Evolutionary conservation across 2,797 vertebrate species (phyloP).

Genomic region (Graptemys geographica): DNA sequence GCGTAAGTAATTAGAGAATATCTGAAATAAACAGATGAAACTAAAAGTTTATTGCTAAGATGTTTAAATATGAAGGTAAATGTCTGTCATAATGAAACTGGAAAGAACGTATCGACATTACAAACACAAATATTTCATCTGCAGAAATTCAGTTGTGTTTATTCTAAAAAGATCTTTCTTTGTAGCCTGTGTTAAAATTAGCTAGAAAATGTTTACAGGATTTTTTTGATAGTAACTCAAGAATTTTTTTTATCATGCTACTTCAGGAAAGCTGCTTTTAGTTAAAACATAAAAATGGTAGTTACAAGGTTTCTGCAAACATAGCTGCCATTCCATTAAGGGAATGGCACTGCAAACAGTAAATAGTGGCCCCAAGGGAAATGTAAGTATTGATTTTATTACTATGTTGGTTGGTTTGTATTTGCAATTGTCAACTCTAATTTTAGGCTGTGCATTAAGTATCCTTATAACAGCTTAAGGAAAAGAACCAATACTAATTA

Average conservation of each 20-base stretch:
- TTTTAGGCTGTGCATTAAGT: slow-evolving; percentile 86
- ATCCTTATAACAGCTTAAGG: slow-evolving; percentile 81
- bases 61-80: slow-evolving; percentile 63
- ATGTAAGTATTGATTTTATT: slow-evolving; percentile 91
- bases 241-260: slow-evolving; percentile 77
- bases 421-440: slow-evolving; percentile 90
- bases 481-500: slow-evolving; percentile 84
- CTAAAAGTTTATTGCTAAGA: slow-evolving; percentile 50
- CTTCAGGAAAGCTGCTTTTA: slow-evolving; percentile 86
- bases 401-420: slow-evolving; percentile 85
- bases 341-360: slow-evolving; percentile 87
- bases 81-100: slow-evolving; percentile 25
- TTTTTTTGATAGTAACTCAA: slow-evolving; percentile 72
- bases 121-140: slow-evolving; percentile 27
- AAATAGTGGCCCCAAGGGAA: slow-evolving; percentile 87
- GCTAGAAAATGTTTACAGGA: slow-evolving; percentile 66
- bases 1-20: slow-evolving; percentile 44
- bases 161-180: slow-evolving; percentile 22
- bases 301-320: slow-evolving; percentile 86
- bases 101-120: slow-evolving; percentile 38
- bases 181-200: slow-evolving; percentile 44
- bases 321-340: slow-evolving; percentile 89
- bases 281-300: slow-evolving; percentile 87
- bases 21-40: slow-evolving; percentile 34
- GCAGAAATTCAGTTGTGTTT: slow-evolving; percentile 28